Percentiles rank a stretch among this genome's conserved stretches.
phyloP scores from a whole-genome alignment of 2,113 vertebrate genomes.

The Ceuthmochares aereus region DNA sequence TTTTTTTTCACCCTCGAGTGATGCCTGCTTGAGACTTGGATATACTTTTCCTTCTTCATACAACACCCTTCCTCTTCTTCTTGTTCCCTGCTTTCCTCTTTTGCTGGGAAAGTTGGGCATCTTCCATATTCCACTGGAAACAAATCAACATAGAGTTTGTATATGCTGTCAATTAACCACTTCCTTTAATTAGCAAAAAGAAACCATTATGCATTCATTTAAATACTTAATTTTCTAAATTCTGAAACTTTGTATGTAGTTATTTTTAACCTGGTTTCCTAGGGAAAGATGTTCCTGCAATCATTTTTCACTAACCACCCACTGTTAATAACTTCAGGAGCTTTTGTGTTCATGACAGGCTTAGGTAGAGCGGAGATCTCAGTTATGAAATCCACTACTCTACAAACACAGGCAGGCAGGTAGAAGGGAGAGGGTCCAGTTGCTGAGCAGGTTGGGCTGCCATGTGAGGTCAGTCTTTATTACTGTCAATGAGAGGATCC shows the following conservation, averaged over 20 bases:
- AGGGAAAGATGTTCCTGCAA: conserved; percentile 29
- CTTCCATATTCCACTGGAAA: not conserved
- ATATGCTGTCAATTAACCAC: not conserved
- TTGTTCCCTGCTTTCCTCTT: not conserved
- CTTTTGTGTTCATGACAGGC: not conserved
- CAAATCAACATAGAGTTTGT: not conserved
- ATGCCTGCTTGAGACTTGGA: not conserved
- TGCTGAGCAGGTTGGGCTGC: not conserved
- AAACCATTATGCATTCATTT: conserved; percentile 10
- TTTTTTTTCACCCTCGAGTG: not conserved
- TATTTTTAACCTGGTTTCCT: conserved; percentile 59
- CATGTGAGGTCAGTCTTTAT: not conserved
- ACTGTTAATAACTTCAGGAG: conserved; percentile 39
- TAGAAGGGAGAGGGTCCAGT: not conserved
- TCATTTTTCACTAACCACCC: conserved; percentile 46
- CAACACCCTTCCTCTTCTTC: not conserved
- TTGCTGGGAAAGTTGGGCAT: not conserved
- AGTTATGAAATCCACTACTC: not conserved
- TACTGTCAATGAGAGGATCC: not conserved
- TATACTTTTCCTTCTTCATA: not conserved
- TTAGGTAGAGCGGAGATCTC: not conserved
- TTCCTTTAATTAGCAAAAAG: conserved; percentile 18
- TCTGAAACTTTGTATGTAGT: not conserved
- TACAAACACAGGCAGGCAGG: fast-evolving
- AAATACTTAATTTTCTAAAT: conserved; percentile 25